These are phyloP conservation scores for Cetoscarus ocellatus DNA, from an alignment of 2,797 vertebrate species.

Conservation along the genomic window DNA sequence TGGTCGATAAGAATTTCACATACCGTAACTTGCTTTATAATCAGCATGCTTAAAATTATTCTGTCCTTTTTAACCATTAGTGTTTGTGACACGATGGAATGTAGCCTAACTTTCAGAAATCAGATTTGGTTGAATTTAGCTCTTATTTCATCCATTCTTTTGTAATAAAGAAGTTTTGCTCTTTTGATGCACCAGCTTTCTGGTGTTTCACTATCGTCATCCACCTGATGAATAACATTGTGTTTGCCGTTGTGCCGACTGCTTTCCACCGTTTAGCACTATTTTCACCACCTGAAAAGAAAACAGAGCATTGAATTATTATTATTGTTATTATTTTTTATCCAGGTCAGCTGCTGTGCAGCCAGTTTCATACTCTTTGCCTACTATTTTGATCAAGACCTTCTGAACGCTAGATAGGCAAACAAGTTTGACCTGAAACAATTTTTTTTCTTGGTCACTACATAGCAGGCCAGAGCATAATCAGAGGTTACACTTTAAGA, in stretches of 20 bases:
- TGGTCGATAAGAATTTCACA: too few species aligned
- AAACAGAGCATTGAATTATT: not conserved
- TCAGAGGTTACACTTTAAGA: too few species aligned
- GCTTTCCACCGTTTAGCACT: not conserved
- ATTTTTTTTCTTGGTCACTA: too few species aligned
- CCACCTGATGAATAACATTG: not conserved
- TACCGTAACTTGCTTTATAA: too few species aligned
- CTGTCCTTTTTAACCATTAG: too few species aligned
- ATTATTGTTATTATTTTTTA: too few species aligned
- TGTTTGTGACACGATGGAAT: not conserved
- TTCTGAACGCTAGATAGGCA: too few species aligned
- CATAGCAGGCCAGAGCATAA: too few species aligned
- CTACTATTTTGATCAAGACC: too few species aligned
- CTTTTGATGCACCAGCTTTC: not conserved
- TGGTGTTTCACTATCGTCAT: not conserved
- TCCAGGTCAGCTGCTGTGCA: not conserved
- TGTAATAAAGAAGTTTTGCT: fast-evolving
- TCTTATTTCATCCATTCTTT: not conserved
- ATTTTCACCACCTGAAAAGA: constrained; percentile 41
- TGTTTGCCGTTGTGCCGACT: not conserved
- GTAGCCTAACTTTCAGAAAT: not conserved
- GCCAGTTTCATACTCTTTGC: too few species aligned
- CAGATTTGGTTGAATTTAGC: constrained; percentile 5
- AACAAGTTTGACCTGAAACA: too few species aligned
- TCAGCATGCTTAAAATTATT: too few species aligned